Conservation (phyloP, 2,888 invertebrate species). For the Nematopogon swammerdamellus region DNA sequence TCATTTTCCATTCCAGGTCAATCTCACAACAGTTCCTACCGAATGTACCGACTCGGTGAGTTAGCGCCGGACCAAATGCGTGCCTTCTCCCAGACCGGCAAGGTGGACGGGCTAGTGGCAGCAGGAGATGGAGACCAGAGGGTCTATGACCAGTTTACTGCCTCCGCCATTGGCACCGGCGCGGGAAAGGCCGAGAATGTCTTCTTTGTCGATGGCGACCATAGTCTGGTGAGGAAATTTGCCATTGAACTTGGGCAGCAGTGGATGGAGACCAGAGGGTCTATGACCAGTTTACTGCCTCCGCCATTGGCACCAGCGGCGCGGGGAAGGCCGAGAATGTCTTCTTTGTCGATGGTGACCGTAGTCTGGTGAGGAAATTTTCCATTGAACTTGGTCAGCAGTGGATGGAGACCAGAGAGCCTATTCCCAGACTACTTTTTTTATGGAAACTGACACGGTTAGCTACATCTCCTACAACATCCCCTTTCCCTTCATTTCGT, state of each 20-base stretch:
- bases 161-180: slow-evolving; percentile 69
- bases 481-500: too few species aligned
- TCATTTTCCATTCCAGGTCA: slow-evolving; percentile 69
- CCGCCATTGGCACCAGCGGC: slow-evolving; percentile 67
- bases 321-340: slow-evolving; percentile 73
- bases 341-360: slow-evolving; percentile 84
- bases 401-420: slow-evolving; percentile 65
- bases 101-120: slow-evolving; percentile 69
- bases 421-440: slow-evolving; percentile 61
- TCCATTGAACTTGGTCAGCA: slow-evolving; percentile 27
- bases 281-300: slow-evolving; percentile 65
- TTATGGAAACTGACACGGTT: too few species aligned
- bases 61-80: slow-evolving; percentile 72
- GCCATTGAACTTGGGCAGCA: slow-evolving; percentile 27
- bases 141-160: slow-evolving; percentile 80
- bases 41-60: slow-evolving; percentile 74
- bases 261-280: slow-evolving; percentile 65
- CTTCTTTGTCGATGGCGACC: slow-evolving; percentile 84
- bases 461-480: too few species aligned
- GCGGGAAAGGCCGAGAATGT: slow-evolving; percentile 73
- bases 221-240: slow-evolving; percentile 68
- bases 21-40: slow-evolving; percentile 77
- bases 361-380: slow-evolving; percentile 68
- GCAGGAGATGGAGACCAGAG: slow-evolving; percentile 61
- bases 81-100: slow-evolving; percentile 81